Base-by-base conservation (phyloP, 2,888 invertebrate species). In the Eumacrocentrus americanus region DNA sequence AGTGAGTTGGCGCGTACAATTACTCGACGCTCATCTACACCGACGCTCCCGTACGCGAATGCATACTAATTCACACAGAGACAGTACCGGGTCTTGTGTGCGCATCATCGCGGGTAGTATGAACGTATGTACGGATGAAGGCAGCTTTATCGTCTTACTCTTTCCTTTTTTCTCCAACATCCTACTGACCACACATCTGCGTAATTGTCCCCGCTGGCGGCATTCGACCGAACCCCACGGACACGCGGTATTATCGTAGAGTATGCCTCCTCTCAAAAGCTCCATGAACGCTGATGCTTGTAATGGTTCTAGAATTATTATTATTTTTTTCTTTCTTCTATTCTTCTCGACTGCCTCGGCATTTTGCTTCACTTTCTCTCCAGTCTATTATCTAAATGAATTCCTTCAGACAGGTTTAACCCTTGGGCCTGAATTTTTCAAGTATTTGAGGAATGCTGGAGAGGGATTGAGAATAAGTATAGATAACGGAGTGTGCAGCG, bases 141-240 rank as follows among this genome's bases (percentile, higher is more conserved):
- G n/a, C n/a, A n/a, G n/a, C n/a, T 23, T 12, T 18, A 40, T 40
- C 9, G 14, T 14, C 14, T 37, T n/a, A n/a, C 18, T 14, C 18
- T 12, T 16, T 14, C 20, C 22, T 11, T 20, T 22, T 9, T n/a
- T 22, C 20, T 20, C n/a, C 20, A 22, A 18, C 18, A 16, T 44
- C 44, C 67, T 58, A 57, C 60, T 70, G 66, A 74, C 72, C 74
- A 73, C 76, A 75, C 79, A 79, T 80, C 79, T 79, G 79, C 80
- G 80, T 80, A 79, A 80, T 80, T 79, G 80, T 80, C 79, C 79
- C 80, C 78, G 77, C 72, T 74, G 80, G 80, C 79, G 76, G 78
- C 79, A 75, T 75, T 74, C 72, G 70, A 68, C 66, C 66, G 67
- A 64, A 64, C 62, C 56, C 62, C 60, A 63, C 44, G 25, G 25